Evolutionary conservation across 2,888 invertebrate genomes (phyloP), one percentile per base, ranked within the genome.

Genomic region (Phasia obesa): DNA sequence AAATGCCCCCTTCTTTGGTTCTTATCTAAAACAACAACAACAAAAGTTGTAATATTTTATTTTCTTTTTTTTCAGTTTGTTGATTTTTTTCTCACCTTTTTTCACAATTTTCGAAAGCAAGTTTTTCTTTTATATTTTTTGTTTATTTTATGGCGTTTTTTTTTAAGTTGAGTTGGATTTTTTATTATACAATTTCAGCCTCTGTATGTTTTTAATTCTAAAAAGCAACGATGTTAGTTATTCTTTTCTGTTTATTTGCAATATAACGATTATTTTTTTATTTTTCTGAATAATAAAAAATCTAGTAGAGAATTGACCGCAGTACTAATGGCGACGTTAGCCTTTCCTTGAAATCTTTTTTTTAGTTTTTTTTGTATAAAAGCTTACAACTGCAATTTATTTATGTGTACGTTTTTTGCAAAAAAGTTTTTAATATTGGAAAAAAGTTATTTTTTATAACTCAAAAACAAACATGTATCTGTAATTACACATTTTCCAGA

Each of bases 341-440:
- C 82, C 82, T 83, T 83, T 75, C 83, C 83, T 83, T 83, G 83
- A 75, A 78, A 82, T 78, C 62, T 82, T 74, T 81, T 69, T 75
- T 47, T 3, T 35, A 51, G 31, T 27, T 53, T 44, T 35, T 75
- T 82, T 74, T 65, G 42, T 75, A 75, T 81, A 76, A 67, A 75
- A 76, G 59, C 59, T 81, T 60, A 71, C 75, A 70, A 76, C 74
- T 74, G 78, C 78, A 83, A 79, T 75, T 78, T 79, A 83, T 78
- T 82, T 82, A 62, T 78, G 74, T 74, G 25, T 47, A 38, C 49
- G 19, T 71, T 55, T 71, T 53, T 64, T 51, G 65, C 15, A 13
- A 53, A 64, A 70, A 78, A 65, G 15, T 60, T 73, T 77, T 82
- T 78, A 69, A 13, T 21, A 7, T 19, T 19, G n/a, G 62, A 38